Conservation (phyloP, 2,888 invertebrate genomes). For the Achlya flavicornis region DNA sequence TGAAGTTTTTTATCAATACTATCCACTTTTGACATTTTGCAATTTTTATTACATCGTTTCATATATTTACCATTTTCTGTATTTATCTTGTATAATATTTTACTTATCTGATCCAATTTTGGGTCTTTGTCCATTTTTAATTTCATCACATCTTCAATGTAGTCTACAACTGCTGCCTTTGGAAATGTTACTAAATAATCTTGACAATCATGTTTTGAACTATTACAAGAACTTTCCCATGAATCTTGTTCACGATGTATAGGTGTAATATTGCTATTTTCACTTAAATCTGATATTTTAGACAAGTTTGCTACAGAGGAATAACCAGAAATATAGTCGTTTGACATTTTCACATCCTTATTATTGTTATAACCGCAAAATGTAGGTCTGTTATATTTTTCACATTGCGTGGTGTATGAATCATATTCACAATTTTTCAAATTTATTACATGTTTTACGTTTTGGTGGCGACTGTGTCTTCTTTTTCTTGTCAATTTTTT, state of each 20-base stretch:
- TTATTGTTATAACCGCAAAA: conserved; percentile 18
- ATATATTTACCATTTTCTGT: background rate
- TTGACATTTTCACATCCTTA: conserved; percentile 13
- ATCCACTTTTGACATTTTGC: background rate
- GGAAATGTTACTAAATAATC: conserved; percentile 30
- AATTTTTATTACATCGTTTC: background rate
- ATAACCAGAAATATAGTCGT: conserved; percentile 20
- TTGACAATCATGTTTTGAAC: conserved; percentile 28
- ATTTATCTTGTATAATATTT: conserved; percentile 13
- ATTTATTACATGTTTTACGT: background rate
- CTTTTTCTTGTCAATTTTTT: background rate
- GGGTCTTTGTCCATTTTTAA: conserved; percentile 21
- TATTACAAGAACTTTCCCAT: conserved; percentile 30
- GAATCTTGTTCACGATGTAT: conserved; percentile 20
- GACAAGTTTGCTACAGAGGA: conserved; percentile 18
- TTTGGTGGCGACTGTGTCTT: background rate
- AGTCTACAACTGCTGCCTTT: conserved; percentile 27
- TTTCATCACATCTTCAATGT: conserved; percentile 29
- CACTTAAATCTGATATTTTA: conserved; percentile 18
- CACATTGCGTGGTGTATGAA: conserved; percentile 1
- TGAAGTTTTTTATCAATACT: background rate
- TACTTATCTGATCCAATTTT: conserved; percentile 11
- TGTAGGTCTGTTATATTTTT: background rate
- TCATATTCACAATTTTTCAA: background rate
- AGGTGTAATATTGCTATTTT: conserved; percentile 16